A percentile compares a stretch with the other conserved stretches of the same genome.
Evolutionary conservation across 2,797 vertebrate species (phyloP).

Genomic region (Megaceryle alcyon): DNA sequence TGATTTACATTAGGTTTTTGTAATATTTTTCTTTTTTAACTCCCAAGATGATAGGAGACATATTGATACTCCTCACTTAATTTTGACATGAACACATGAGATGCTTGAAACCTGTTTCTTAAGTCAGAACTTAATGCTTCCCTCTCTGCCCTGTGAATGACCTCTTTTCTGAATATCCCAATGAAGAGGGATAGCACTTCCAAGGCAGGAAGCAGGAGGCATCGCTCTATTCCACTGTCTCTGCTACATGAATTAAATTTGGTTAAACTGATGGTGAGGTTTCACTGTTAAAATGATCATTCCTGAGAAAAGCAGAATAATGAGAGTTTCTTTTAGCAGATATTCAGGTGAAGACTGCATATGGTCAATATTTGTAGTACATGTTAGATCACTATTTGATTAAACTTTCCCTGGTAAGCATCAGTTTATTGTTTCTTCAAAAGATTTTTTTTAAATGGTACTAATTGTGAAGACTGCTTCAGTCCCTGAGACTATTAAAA

Average conservation of each 20-base stretch:
- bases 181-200: not conserved
- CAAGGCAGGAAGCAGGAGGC: not conserved
- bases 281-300: not conserved
- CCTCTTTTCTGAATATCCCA: not conserved
- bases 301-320: not conserved
- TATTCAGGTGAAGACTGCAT: not conserved
- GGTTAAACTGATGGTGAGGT: not conserved
- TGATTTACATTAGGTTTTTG: constrained; percentile 41
- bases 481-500: not conserved
- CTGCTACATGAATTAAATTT: constrained; percentile 2
- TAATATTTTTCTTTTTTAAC: constrained; percentile 2
- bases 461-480: not conserved
- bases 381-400: not conserved
- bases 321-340: not conserved
- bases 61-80: not conserved
- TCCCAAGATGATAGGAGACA: not conserved
- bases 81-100: not conserved
- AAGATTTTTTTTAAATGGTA: not conserved
- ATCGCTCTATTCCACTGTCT: not conserved
- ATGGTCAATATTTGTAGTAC: not conserved
- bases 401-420: not conserved
- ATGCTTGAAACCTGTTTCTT: not conserved
- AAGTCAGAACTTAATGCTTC: not conserved
- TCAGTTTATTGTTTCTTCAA: not conserved
- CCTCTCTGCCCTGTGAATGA: not conserved